Percentiles rank a stretch among this genome's conserved stretches.
These are phyloP conservation scores for Sterna hirundo DNA, from an alignment of 2,113 vertebrate species.

Conservation along the genomic window DNA sequence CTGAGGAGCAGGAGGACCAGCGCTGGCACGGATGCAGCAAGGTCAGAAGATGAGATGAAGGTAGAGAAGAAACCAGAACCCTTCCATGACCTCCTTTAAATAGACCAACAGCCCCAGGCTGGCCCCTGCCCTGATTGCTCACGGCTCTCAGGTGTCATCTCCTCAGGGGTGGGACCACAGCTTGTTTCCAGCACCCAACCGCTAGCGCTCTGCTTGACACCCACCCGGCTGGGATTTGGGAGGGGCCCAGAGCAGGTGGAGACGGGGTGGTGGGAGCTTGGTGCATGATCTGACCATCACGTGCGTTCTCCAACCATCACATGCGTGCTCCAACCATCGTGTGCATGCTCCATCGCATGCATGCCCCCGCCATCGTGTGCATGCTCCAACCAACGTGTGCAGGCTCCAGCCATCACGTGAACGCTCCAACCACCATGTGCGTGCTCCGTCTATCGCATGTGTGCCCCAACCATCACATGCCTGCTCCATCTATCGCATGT, in stretches of 20 bases:
- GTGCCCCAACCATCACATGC: neutral
- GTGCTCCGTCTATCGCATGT: neutral
- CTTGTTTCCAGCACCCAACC: no score
- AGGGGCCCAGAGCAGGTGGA: neutral
- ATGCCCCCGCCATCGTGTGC: no score
- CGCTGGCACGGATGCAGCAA: rapidly evolving
- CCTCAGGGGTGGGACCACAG: neutral
- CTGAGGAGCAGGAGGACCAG: neutral
- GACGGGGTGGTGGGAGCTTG: neutral
- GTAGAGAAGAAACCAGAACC: rapidly evolving
- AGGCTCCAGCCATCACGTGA: no score
- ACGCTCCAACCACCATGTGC: neutral
- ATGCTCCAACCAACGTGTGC: no score
- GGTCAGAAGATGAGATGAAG: neutral
- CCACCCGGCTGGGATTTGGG: neutral
- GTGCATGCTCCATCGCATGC: neutral
- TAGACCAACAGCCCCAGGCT: neutral
- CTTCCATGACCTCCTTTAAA: neutral
- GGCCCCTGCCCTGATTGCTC: neutral
- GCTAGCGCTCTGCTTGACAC: neutral
- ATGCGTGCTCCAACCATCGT: no score
- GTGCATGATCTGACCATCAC: neutral
- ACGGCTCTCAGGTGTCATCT: rapidly evolving
- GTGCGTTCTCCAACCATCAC: rapidly evolving
- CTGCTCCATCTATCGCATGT: rapidly evolving